Base-by-base conservation (phyloP, 2,797 vertebrate species). In the Hydrophis major region DNA sequence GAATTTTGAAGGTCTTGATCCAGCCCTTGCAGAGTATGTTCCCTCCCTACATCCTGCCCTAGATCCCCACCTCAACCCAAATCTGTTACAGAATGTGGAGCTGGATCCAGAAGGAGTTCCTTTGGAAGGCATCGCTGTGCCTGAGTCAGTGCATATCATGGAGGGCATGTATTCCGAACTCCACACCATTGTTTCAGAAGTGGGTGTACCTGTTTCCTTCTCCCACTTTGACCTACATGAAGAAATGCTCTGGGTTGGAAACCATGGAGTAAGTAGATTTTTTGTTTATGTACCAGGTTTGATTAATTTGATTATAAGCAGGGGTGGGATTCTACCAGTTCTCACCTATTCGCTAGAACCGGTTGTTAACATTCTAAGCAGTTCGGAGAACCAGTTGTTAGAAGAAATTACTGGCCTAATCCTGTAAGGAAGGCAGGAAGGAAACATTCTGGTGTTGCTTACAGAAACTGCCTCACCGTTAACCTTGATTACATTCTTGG, bases 101-200 rank as follows among this genome's bases (percentile, higher is more conserved):
- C 97, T 99, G 18, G 98, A 99, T 86, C 97, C 98, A 0, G 99
- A 99, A 60, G 98, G 98, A 0, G 98, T 98, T 78, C 90, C 97
- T 1, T 25, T 98, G 93, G 98, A 98, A 86, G 97, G 97, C 3
- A 96, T 99, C 16, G 92, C 98, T 0, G 99, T 98, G 91, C 96
- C 98, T 0, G 99, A 99, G 16, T 95, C 98, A 0, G 98, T 99
- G 95, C 99, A 98, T 90, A 98, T 99, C 42, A 96, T 99, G 98
- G 99, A 99, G 97, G 99, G 99, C 2, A 98, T 99, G 98, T 99
- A 99, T 96, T 99, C 99, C 0, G 99, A 99, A 97, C 97, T 99
- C 87, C 99, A 99, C 98, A 99, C 98, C 0, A 98, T 98, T 6
- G 98, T 98, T 2, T 99, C 99, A 4, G 99, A 99, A 96, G 99